Evolutionary conservation across 2,113 vertebrate genomes (phyloP).

Genomic region (Mustela nigripes): DNA sequence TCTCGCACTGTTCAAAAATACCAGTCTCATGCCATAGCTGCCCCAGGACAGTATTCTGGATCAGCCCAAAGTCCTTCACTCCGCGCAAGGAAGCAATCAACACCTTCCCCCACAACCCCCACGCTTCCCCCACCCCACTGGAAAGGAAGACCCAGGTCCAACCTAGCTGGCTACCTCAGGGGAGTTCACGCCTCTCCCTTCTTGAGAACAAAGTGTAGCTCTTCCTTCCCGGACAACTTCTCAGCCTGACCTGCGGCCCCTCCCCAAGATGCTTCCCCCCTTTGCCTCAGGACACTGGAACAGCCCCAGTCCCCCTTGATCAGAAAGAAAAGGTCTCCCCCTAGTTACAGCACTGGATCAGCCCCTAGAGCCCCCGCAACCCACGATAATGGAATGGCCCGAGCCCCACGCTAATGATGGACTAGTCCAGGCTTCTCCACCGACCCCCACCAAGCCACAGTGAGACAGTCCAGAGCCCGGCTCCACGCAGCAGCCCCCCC

Average conservation of each 20-base stretch:
- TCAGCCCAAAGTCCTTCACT: not conserved
- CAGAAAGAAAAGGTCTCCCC: not conserved
- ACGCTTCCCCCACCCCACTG: not conserved
- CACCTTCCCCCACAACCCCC: no score
- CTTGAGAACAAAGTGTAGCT: not conserved
- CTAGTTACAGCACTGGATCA: not conserved
- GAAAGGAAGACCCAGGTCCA: not conserved
- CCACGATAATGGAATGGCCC: not conserved
- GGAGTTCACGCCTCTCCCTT: not conserved
- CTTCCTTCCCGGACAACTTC: not conserved
- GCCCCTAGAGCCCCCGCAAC: not conserved
- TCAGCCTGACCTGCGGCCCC: not conserved
- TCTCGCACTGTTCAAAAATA: not conserved
- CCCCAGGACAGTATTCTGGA: not conserved
- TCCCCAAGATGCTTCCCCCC: not conserved
- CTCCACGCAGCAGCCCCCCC: not conserved
- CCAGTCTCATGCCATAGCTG: not conserved
- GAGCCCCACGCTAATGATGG: not conserved
- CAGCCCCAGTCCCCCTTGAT: not conserved
- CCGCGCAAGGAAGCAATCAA: not conserved
- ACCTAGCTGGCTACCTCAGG: not conserved
- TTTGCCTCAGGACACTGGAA: not conserved
- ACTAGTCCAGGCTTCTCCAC: not conserved
- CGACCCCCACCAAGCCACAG: not conserved
- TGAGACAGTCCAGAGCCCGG: not conserved